Percentiles rank a stretch among this genome's conserved stretches.
These are phyloP conservation scores for Elgonia sp. DNA, from an alignment of 2,888 invertebrate genomes.

Conservation along the genomic window DNA sequence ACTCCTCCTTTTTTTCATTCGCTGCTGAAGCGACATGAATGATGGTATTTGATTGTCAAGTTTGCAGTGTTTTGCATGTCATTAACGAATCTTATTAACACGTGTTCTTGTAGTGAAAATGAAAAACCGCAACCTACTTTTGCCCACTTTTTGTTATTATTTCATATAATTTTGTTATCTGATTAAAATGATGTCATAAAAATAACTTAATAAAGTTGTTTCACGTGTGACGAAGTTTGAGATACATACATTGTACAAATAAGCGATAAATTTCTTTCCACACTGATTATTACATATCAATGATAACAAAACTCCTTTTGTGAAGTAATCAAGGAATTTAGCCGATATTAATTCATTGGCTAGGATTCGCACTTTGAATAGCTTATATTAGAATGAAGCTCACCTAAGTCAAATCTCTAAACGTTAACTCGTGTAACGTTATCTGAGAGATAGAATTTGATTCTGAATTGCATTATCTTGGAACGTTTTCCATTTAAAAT, in stretches of 20 bases:
- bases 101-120: not conserved
- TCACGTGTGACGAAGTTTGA: conserved; percentile 29
- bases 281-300: conserved; percentile 60
- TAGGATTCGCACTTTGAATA: conserved; percentile 47
- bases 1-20: conserved; percentile 48
- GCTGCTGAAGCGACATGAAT: conserved; percentile 34
- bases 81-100: conserved; percentile 60
- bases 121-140: not conserved
- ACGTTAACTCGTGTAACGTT: too few species aligned
- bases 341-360: conserved; percentile 54
- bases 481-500: too few species aligned
- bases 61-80: conserved; percentile 50
- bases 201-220: conserved; percentile 47
- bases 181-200: conserved; percentile 29
- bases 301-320: conserved; percentile 64
- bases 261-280: conserved; percentile 50
- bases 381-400: not conserved
- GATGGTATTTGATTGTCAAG: conserved; percentile 58
- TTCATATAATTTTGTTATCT: not conserved
- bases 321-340: conserved; percentile 63
- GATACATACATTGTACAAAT: conserved; percentile 35
- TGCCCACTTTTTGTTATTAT: not conserved
- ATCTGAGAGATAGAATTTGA: too few species aligned
- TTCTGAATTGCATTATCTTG: too few species aligned
- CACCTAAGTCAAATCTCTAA: too few species aligned